phyloP scores from a whole-genome alignment of 1,140 invertebrate species.

The Ceratosolen fusciceps region DNA sequence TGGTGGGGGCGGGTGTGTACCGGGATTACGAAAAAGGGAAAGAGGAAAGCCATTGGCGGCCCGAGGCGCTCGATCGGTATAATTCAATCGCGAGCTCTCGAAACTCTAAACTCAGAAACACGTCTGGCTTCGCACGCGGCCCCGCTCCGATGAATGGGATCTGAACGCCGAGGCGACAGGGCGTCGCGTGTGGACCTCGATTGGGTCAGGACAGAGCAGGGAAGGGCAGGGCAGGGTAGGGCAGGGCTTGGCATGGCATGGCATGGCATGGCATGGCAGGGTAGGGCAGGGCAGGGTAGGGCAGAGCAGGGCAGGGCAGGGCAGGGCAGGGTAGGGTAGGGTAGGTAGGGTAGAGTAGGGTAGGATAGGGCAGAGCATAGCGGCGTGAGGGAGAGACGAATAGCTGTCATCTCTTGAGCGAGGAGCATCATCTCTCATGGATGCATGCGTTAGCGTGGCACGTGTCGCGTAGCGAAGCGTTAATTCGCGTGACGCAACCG shows the following conservation, averaged over 20 bases:
- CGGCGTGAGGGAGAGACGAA: constrained; percentile 4
- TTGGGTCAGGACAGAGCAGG: too few relatives aligned
- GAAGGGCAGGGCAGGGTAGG: neutral
- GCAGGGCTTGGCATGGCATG: neutral
- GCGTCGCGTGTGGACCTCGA: neutral
- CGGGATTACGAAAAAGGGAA: too few relatives aligned
- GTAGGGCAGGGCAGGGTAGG: neutral
- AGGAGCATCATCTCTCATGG: constrained; percentile 1
- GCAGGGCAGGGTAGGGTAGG: neutral
- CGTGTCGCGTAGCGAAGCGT: constrained; percentile 39
- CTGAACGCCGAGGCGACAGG: neutral
- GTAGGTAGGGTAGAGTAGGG: neutral
- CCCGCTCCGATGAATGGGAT: neutral
- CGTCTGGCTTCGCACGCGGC: neutral
- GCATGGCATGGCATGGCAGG: too few relatives aligned
- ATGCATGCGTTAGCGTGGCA: constrained; percentile 33
- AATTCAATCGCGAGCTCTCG: constrained; percentile 27
- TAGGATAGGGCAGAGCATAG: neutral
- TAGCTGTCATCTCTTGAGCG: constrained; percentile 22
- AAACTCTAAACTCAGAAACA: constrained; percentile 31
- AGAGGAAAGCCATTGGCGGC: neutral
- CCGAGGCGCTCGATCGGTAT: neutral
- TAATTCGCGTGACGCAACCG: constrained; percentile 27
- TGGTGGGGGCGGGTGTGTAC: too few relatives aligned
- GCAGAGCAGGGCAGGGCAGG: neutral